phyloP scores from a whole-genome alignment of 2,888 invertebrate genomes.

The Drosophila neonasuta region DNA sequence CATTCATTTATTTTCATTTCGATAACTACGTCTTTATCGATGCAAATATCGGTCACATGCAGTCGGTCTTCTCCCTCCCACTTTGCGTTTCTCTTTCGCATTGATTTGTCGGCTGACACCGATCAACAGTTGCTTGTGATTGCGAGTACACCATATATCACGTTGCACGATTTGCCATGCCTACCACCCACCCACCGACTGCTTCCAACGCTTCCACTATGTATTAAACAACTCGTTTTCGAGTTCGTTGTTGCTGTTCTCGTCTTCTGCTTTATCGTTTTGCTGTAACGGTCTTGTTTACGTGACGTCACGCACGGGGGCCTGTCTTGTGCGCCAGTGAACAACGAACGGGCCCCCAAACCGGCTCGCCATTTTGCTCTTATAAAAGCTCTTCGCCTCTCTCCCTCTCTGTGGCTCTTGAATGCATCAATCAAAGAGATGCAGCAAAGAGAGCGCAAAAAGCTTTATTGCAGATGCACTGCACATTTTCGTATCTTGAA shows the following conservation, averaged over 20 bases:
- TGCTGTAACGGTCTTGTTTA: slow-evolving; percentile 58
- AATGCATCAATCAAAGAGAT: slow-evolving; percentile 41
- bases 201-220: neutral
- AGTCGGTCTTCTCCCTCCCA: slow-evolving; percentile 4
- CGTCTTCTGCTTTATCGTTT: slow-evolving; percentile 23
- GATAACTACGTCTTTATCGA: slow-evolving; percentile 46
- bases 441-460: slow-evolving; percentile 8
- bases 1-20: slow-evolving; percentile 24
- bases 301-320: slow-evolving; percentile 79
- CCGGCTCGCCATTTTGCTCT: slow-evolving; percentile 48
- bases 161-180: slow-evolving; percentile 49
- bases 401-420: slow-evolving; percentile 48
- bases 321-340: slow-evolving; percentile 57
- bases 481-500: slow-evolving; percentile 5
- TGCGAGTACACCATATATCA: slow-evolving; percentile 35
- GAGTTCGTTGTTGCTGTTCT: slow-evolving; percentile 17
- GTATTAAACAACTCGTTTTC: slow-evolving; percentile 33
- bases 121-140: slow-evolving; percentile 13
- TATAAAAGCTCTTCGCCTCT: slow-evolving; percentile 17
- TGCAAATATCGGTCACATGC: slow-evolving; percentile 55
- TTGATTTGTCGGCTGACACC: slow-evolving; percentile 17
- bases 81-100: slow-evolving; percentile 4
- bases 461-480: slow-evolving; percentile 3
- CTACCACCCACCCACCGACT: neutral
- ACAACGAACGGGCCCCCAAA: slow-evolving; percentile 69